These are phyloP conservation scores for Melanotaenia nigrans DNA, from an alignment of 2,797 vertebrate genomes.

Conservation along the genomic window DNA sequence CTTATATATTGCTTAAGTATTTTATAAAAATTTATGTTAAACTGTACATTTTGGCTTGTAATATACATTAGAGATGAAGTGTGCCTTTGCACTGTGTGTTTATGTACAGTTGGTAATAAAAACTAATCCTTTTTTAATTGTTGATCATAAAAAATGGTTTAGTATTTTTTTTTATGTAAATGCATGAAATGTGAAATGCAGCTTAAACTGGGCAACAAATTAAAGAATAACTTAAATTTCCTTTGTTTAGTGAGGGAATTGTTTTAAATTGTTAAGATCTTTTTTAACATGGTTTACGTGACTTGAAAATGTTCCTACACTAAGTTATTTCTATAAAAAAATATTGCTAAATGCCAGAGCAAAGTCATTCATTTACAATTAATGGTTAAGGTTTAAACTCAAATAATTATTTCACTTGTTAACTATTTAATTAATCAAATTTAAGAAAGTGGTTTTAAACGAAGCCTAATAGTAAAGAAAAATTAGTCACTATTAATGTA, in stretches of 20 bases:
- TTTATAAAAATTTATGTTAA: slow-evolving; percentile 73
- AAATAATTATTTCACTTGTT: neutral
- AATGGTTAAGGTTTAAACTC: no score
- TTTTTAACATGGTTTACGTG: neutral
- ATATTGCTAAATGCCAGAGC: no score
- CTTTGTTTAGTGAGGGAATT: neutral
- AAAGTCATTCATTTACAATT: no score
- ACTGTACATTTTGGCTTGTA: slow-evolving; percentile 85
- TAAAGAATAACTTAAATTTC: neutral
- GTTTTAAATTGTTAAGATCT: no score
- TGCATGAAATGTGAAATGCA: slow-evolving; percentile 22
- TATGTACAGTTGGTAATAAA: slow-evolving; percentile 87
- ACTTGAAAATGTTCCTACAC: neutral
- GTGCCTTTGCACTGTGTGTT: slow-evolving; percentile 84
- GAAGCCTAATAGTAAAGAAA: neutral
- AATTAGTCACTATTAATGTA: neutral
- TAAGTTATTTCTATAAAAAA: neutral
- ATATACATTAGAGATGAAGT: slow-evolving; percentile 76
- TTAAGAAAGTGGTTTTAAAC: neutral
- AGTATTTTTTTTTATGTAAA: slow-evolving; percentile 41
- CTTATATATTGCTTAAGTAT: slow-evolving; percentile 72
- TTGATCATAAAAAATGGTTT: slow-evolving; percentile 69
- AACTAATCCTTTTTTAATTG: slow-evolving; percentile 83
- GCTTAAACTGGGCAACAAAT: neutral
- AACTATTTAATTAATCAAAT: neutral